A percentile compares a stretch with the other conserved stretches of the same genome.
phyloP scores from a whole-genome alignment of 2,888 invertebrate genomes.

The Phlogophora meticulosa region DNA sequence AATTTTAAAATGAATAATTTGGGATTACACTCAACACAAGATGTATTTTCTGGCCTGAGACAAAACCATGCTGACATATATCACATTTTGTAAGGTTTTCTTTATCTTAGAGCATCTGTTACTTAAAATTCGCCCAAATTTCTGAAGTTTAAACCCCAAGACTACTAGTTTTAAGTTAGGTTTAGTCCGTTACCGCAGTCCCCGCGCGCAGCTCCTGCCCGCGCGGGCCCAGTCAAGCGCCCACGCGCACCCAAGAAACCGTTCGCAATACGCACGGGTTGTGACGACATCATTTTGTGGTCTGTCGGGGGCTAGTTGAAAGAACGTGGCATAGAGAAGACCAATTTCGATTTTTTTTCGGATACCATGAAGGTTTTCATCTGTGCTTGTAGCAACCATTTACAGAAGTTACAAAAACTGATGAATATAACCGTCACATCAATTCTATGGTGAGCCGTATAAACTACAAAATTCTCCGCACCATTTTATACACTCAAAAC shows the following conservation, averaged over 20 bases:
- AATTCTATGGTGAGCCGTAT: slow-evolving; percentile 48
- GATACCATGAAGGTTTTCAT: not conserved
- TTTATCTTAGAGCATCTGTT: not conserved
- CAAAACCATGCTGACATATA: slow-evolving; percentile 12
- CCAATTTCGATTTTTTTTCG: not conserved
- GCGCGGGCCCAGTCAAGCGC: slow-evolving; percentile 83
- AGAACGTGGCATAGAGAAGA: slow-evolving; percentile 8
- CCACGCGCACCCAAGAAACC: slow-evolving; percentile 85
- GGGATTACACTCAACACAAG: not conserved
- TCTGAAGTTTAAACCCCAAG: slow-evolving; percentile 57
- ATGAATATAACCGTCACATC: not conserved
- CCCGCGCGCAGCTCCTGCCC: slow-evolving; percentile 87
- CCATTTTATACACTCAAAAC: slow-evolving; percentile 53
- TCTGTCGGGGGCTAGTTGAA: slow-evolving; percentile 38
- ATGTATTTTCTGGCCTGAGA: not conserved
- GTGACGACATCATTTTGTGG: slow-evolving; percentile 50
- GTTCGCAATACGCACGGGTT: slow-evolving; percentile 69
- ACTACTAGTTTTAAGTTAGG: slow-evolving; percentile 72
- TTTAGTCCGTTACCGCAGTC: slow-evolving; percentile 84
- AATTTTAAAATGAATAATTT: not conserved
- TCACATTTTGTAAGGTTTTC: slow-evolving; percentile 7
- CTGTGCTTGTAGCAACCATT: slow-evolving; percentile 3
- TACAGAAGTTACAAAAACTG: slow-evolving; percentile 10
- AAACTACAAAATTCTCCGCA: slow-evolving; percentile 48
- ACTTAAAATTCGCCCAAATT: not conserved